Conservation (phyloP, 2,113 vertebrate species). For the Xiphorhynchus elegans region DNA sequence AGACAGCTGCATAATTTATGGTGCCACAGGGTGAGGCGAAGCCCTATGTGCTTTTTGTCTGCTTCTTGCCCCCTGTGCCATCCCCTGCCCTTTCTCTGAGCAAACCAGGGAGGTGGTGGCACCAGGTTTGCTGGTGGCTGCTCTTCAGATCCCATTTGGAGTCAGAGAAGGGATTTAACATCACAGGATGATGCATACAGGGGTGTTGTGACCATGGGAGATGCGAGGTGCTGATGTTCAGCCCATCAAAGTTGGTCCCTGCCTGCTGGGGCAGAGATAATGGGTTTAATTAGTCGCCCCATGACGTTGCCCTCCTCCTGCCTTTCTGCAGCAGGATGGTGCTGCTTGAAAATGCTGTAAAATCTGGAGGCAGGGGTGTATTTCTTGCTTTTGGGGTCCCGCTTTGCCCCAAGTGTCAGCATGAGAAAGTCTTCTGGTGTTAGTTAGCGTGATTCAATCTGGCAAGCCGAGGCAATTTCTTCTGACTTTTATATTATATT, state of each 20-base stretch:
- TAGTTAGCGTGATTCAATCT: not conserved
- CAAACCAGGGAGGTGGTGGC: not conserved
- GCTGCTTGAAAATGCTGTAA: not conserved
- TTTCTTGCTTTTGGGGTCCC: not conserved
- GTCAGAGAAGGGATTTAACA: not conserved
- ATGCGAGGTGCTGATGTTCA: not conserved
- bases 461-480: not conserved
- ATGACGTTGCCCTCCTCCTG: not conserved
- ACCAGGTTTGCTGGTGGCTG: not conserved
- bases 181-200: accelerated
- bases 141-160: not conserved
- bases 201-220: not conserved
- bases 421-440: not conserved
- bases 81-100: not conserved
- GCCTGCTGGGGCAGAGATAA: constrained; percentile 1
- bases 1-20: constrained; percentile 75
- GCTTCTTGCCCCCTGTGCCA: not conserved
- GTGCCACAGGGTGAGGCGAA: constrained; percentile 29
- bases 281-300: not conserved
- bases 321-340: not conserved
- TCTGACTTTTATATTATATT: constrained; percentile 1
- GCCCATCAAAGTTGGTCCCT: not conserved
- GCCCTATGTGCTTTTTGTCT: not conserved
- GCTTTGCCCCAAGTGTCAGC: not conserved
- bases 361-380: not conserved